Evolutionary conservation across 2,888 invertebrate genomes (phyloP), one percentile per base, ranked within the genome.

Genomic region (Noctua fimbriata): DNA sequence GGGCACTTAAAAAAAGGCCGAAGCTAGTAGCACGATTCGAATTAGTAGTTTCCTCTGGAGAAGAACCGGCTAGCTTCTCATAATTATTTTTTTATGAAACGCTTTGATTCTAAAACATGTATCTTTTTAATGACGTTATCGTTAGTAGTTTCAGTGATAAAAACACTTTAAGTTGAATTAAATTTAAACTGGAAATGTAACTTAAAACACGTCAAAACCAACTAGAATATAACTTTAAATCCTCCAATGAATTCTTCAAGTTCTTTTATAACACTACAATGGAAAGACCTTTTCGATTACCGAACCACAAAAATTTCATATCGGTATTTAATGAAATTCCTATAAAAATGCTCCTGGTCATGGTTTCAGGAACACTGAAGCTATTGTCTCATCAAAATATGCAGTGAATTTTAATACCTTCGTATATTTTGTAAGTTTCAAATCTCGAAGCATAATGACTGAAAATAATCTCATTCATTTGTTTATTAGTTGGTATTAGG

Each of bases 241-340:
- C 41, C 18, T 49, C 12, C 28, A 77, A 78, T 24, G 60, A 55
- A 66, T 76, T 10, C 60, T 6, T n/a, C n/a, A 65, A 63, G 74
- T 69, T 77, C 49, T 70, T 69, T 81, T 41, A 52, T 49, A 71
- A 70, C 55, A 69, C 44, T 2, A 69, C 44, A 70, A 69, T 52
- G 14, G 24, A 63, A 71, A 76, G 71, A 28, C 5, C 41, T 71
- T 75, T 52, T 67, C 41, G 10, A 58, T 67, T 70, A 67, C 60
- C 41, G 21, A 36, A 44, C 41, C 49, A 67, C 36, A 28, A n/a
- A 63, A 71, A 58, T 7, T 49, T 52, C 21, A 55, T 66, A 47
- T 55, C 44, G 21, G 65, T 41, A 55, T 75, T 58, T 76, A 14
- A 73, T 76, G 18, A 73, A 80, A 79, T 75, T 71, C 78, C 55